These are phyloP conservation scores for Burhinus oedicnemus DNA, from an alignment of 2,113 vertebrate genomes.

Conservation along the genomic window DNA sequence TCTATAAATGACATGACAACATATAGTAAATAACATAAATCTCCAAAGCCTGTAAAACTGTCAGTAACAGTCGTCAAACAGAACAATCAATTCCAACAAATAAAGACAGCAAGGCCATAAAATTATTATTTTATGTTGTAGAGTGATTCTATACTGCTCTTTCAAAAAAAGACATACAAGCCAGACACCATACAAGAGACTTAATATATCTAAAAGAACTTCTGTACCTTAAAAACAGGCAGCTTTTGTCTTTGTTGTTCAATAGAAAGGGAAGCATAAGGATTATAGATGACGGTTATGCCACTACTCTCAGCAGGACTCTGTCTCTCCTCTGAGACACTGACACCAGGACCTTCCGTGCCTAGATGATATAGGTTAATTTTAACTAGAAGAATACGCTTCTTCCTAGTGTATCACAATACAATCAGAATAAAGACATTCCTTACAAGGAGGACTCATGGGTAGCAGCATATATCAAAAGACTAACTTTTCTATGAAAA, in stretches of 20 bases:
- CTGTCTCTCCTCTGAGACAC: constrained; percentile 89
- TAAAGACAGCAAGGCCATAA: background rate
- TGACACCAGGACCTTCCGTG: constrained; percentile 89
- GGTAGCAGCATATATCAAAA: background rate
- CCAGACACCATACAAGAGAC: background rate
- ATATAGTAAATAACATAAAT: background rate
- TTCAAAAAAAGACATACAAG: background rate
- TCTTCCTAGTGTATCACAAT: background rate
- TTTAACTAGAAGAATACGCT: background rate
- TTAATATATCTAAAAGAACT: background rate
- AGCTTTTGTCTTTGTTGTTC: constrained; percentile 97
- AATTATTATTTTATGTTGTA: background rate
- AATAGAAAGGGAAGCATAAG: constrained; percentile 90
- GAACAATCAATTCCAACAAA: background rate
- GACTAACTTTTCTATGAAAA: background rate
- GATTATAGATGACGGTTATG: constrained; percentile 89
- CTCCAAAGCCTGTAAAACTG: background rate
- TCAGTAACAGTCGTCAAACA: background rate
- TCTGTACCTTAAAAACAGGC: constrained; percentile 92
- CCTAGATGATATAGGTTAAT: constrained; percentile 72
- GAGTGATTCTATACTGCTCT: background rate
- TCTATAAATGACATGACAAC: background rate
- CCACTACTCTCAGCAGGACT: constrained; percentile 85
- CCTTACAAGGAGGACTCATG: background rate
- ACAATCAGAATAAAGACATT: background rate